A percentile compares a stretch with the other conserved stretches of the same genome.
Evolutionary conservation across 2,797 vertebrate genomes (phyloP).

Genomic region (Salmo trutta): DNA sequence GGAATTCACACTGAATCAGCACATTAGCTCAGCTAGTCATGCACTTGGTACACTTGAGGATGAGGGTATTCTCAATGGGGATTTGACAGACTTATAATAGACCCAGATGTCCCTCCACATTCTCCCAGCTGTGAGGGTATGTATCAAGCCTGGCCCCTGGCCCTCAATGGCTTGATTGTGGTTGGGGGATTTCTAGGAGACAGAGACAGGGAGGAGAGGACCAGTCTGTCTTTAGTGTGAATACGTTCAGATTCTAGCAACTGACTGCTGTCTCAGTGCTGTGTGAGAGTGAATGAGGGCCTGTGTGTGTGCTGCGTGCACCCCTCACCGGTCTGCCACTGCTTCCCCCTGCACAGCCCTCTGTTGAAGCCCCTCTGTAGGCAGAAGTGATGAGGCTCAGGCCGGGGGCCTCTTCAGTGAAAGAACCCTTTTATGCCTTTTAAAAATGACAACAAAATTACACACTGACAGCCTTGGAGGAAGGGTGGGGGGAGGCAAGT

Average conservation of each 20-base stretch:
- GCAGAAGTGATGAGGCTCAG: background rate
- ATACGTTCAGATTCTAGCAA: background rate
- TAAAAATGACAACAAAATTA: background rate
- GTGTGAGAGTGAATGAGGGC: slow-evolving; percentile 11
- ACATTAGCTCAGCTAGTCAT: background rate
- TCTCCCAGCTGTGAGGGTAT: background rate
- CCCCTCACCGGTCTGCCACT: background rate
- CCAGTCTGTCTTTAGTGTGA: background rate
- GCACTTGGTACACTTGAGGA: background rate
- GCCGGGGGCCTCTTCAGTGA: background rate
- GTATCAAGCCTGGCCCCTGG: background rate
- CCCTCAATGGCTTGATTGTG: slow-evolving; percentile 2
- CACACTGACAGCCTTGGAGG: background rate
- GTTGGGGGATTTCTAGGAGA: background rate
- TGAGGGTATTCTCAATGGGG: background rate
- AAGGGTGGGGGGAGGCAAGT: background rate
- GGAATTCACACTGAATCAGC: background rate
- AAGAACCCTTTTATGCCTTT: slow-evolving; percentile 8
- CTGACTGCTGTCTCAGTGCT: background rate
- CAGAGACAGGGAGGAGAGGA: background rate
- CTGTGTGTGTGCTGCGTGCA: slow-evolving; percentile 5
- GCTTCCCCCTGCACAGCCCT: background rate
- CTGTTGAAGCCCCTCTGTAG: background rate
- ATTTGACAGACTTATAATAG: background rate
- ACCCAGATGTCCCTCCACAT: slow-evolving; percentile 13